Evolutionary conservation across 2,888 invertebrate genomes (phyloP), one percentile per base, ranked within the genome.

Genomic region (Osmoderma eremita): DNA sequence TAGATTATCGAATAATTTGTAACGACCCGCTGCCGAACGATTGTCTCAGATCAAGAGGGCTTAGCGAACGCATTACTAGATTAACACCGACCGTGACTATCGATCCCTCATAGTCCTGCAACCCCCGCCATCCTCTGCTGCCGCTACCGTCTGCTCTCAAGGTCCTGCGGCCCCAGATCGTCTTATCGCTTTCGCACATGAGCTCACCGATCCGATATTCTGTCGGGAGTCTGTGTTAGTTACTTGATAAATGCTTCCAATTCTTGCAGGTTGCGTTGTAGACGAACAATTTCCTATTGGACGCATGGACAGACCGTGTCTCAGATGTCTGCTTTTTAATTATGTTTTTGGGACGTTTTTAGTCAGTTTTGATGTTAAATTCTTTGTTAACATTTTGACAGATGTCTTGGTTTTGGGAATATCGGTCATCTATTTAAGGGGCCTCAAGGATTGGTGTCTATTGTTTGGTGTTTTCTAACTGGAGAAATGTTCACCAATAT

Each of bases 71-170:
- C 73, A 74, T 76, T 77, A 75, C 73, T 71, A 73, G 73, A 76
- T 76, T 74, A 75, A 73, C 75, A 71, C 71, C 71, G 71, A 78
- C 74, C 74, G 73, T 76, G 74, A 75, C 75, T 79, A 79, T 79
- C 78, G 79, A 79, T 78, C 77, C 74, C 69, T 69, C 69, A 22
- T 22, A 30, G 53, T 20, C 36, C 58, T 42, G 22, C 45, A 22
- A 30, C 45, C 15, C 22, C 45, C 17, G 22, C 20, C 13, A 22
- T 48, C 24, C 39, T 38, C 20, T 24, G 41, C 36, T 39, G 58
- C 41, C 39, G 20, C 41, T 17, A 42, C 42, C 42, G 42, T 42
- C 42, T 17, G 42, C 42, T 15, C 13, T 3, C 17, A 3, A 17
- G 3, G 13, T 6, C 42, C 13, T 13, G 13, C 42, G 13, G 13